Conservation (phyloP, 1,140 invertebrate genomes). For the Rhopalosiphum maidis region DNA sequence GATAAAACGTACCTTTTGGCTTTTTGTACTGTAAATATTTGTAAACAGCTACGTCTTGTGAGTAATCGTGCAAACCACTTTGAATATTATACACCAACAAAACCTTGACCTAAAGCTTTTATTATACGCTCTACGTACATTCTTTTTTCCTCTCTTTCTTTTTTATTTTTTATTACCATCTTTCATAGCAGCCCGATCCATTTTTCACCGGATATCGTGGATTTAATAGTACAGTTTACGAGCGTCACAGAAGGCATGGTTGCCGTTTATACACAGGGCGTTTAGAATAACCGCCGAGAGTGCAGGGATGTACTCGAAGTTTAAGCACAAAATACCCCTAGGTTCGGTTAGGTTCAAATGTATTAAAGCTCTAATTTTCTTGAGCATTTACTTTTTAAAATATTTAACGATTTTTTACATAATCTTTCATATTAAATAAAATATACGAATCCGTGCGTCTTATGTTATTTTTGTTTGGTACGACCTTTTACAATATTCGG, state of each 20-base stretch:
- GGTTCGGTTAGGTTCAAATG: slow-evolving; percentile 30
- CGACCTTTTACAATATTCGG: background rate
- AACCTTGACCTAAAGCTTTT: slow-evolving; percentile 48
- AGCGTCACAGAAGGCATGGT: slow-evolving; percentile 16
- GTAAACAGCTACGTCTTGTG: background rate
- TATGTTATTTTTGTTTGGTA: background rate
- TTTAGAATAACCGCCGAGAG: background rate
- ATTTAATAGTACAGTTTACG: slow-evolving; percentile 47
- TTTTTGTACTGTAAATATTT: background rate
- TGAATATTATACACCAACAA: slow-evolving; percentile 45
- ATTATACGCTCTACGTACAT: slow-evolving; percentile 30
- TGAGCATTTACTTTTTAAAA: background rate
- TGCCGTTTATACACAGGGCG: slow-evolving; percentile 3
- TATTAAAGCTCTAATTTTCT: slow-evolving; percentile 19
- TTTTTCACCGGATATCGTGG: slow-evolving; percentile 45
- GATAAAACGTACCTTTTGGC: background rate
- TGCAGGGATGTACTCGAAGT: background rate
- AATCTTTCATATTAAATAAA: background rate
- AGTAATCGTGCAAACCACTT: slow-evolving; percentile 8
- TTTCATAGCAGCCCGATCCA: slow-evolving; percentile 27
- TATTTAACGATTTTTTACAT: background rate
- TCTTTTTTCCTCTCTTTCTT: slow-evolving; percentile 41
- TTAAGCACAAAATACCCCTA: background rate
- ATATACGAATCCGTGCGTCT: background rate
- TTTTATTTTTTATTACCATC: slow-evolving; percentile 39